These are phyloP conservation scores for Peucedramus taeniatus DNA, from an alignment of 2,113 vertebrate genomes.

Conservation along the genomic window DNA sequence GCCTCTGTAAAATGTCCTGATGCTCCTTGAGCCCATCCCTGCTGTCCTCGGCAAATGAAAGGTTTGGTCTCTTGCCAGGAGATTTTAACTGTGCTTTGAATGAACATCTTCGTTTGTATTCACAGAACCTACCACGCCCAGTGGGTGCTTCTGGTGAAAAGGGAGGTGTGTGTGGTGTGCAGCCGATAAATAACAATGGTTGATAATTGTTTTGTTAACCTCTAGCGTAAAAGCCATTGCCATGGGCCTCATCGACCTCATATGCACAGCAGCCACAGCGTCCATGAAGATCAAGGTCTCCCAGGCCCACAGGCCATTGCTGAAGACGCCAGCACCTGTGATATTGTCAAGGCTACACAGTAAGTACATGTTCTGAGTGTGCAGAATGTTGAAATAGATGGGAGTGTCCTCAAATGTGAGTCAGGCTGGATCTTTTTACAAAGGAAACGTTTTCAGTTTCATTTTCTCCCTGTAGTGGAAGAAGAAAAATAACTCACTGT, in stretches of 20 bases:
- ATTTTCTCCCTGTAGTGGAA: rapidly evolving
- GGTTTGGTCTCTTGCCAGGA: too few relatives aligned
- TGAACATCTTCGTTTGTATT: rapidly evolving
- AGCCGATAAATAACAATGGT: rapidly evolving
- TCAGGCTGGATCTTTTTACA: background rate
- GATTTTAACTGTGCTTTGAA: background rate
- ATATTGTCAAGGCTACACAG: conserved; percentile 95
- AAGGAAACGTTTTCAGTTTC: background rate
- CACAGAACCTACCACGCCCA: rapidly evolving
- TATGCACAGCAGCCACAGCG: background rate
- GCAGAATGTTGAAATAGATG: background rate
- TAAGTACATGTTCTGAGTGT: conserved; percentile 60
- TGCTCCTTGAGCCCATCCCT: rapidly evolving
- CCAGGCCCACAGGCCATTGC: conserved; percentile 68
- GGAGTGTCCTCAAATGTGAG: background rate
- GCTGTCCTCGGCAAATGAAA: too few relatives aligned
- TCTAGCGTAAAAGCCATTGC: conserved; percentile 71
- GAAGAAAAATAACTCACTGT: background rate
- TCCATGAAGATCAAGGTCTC: conserved; percentile 51
- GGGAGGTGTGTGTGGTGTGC: background rate
- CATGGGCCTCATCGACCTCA: conserved; percentile 74
- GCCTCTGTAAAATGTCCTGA: too few relatives aligned
- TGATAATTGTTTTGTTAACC: background rate
- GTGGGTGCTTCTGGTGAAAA: rapidly evolving
- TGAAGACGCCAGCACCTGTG: conserved; percentile 87